Evolutionary conservation across 2,888 invertebrate species (phyloP).

Genomic region (Microdon myrmicae): DNA sequence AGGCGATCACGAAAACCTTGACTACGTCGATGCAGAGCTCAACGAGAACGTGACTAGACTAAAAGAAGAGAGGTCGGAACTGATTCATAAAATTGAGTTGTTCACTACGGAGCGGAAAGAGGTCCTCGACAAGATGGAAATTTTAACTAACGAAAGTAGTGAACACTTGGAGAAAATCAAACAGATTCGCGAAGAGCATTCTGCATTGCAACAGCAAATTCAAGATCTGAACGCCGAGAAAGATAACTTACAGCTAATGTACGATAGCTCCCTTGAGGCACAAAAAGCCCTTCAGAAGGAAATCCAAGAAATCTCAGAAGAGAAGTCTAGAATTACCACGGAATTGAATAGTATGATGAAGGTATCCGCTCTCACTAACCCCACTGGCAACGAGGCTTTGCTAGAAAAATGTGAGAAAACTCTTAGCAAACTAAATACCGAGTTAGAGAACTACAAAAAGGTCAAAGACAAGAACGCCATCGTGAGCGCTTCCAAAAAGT

Average conservation of each 20-base stretch:
- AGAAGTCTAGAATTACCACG: slow-evolving; percentile 58
- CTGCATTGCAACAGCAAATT: slow-evolving; percentile 59
- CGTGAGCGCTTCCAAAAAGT: slow-evolving; percentile 63
- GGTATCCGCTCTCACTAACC: slow-evolving; percentile 57
- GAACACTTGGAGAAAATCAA: slow-evolving; percentile 69
- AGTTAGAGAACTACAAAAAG: slow-evolving; percentile 64
- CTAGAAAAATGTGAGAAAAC: slow-evolving; percentile 62
- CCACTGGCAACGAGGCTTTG: slow-evolving; percentile 54
- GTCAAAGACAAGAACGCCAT: slow-evolving; percentile 64
- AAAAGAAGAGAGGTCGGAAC: slow-evolving; percentile 74
- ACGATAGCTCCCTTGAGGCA: slow-evolving; percentile 68
- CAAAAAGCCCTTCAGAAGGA: slow-evolving; percentile 61
- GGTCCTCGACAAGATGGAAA: slow-evolving; percentile 76
- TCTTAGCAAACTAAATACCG: slow-evolving; percentile 60
- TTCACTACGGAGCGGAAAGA: slow-evolving; percentile 77
- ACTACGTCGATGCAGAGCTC: slow-evolving; percentile 66
- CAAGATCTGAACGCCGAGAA: slow-evolving; percentile 50
- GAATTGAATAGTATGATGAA: slow-evolving; percentile 61
- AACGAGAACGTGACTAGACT: slow-evolving; percentile 71
- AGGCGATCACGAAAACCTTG: slow-evolving; percentile 41
- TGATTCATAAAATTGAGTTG: slow-evolving; percentile 75
- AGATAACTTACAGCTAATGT: slow-evolving; percentile 61
- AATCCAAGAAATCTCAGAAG: slow-evolving; percentile 55
- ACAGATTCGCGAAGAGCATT: slow-evolving; percentile 69
- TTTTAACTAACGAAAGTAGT: slow-evolving; percentile 72